Evolutionary conservation across 2,888 invertebrate genomes (phyloP).

Genomic region (Notodonta dromedarius): DNA sequence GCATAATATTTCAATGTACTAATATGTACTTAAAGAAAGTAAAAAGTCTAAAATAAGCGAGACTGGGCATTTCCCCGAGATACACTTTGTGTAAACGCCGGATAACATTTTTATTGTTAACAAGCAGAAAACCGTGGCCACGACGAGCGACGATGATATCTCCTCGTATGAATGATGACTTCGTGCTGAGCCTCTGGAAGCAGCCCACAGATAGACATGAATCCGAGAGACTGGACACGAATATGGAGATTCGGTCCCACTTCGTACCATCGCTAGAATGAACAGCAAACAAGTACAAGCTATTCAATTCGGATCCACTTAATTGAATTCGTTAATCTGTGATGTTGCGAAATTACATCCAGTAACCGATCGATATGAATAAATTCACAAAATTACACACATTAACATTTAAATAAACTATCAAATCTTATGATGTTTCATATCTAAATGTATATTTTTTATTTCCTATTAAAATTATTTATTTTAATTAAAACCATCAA

Average conservation of each 20-base stretch:
- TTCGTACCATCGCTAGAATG: conserved; percentile 36
- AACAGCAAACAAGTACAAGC: conserved; percentile 32
- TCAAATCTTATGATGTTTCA: neutral
- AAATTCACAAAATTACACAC: neutral
- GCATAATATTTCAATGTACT: neutral
- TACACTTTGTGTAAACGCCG: conserved; percentile 76
- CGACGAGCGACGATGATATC: conserved; percentile 81
- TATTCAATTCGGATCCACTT: conserved; percentile 27
- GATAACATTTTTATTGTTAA: conserved; percentile 84
- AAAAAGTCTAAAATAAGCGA: conserved; percentile 53
- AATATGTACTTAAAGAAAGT: conserved; percentile 24
- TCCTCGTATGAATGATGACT: conserved; percentile 83
- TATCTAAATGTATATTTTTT: conserved; percentile 10
- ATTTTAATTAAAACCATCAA: conserved; percentile 28
- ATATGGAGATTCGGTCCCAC: conserved; percentile 66
- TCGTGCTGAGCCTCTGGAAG: conserved; percentile 80
- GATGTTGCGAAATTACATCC: neutral
- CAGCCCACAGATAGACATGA: conserved; percentile 69
- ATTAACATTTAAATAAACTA: neutral
- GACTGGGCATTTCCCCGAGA: conserved; percentile 66
- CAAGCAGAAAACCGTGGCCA: conserved; percentile 76
- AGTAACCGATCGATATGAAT: neutral
- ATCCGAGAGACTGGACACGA: conserved; percentile 74
- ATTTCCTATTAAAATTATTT: conserved; percentile 25
- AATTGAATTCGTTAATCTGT: conserved; percentile 26